phyloP scores from a whole-genome alignment of 2,888 invertebrate genomes.

The Ormia ochracea region DNA sequence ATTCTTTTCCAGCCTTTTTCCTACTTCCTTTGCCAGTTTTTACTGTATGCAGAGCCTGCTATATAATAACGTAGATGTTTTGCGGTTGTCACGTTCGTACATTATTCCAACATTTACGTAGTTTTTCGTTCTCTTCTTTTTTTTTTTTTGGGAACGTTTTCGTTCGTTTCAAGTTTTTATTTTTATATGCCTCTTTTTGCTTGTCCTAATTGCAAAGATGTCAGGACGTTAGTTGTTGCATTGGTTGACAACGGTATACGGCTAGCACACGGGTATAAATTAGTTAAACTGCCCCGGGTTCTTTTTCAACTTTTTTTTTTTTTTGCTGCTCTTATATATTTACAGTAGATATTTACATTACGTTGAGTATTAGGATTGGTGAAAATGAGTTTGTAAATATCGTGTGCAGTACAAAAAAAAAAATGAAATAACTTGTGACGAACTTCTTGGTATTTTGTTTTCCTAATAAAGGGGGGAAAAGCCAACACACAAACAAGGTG shows the following conservation, averaged over 20 bases:
- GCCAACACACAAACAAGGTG: no score
- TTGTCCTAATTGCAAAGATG: slow-evolving; percentile 54
- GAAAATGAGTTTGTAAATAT: not conserved
- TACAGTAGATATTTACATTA: no score
- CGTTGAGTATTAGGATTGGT: slow-evolving; percentile 6
- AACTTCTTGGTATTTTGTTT: no score
- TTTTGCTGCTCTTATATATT: not conserved
- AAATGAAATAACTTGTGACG: no score
- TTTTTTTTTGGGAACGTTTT: slow-evolving; percentile 34
- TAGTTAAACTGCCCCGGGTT: slow-evolving; percentile 63
- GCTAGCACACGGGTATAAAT: slow-evolving; percentile 59
- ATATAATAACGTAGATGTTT: slow-evolving; percentile 26
- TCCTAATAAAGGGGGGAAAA: no score
- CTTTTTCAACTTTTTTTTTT: slow-evolving; percentile 41
- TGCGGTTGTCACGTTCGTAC: slow-evolving; percentile 60
- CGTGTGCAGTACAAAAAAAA: no score
- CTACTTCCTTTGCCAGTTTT: slow-evolving; percentile 32
- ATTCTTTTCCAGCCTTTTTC: not conserved
- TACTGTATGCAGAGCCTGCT: not conserved
- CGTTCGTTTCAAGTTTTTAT: not conserved
- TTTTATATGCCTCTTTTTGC: slow-evolving; percentile 2
- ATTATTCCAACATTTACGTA: slow-evolving; percentile 44
- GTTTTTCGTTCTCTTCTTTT: slow-evolving; percentile 29
- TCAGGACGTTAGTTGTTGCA: slow-evolving; percentile 51
- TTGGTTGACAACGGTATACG: slow-evolving; percentile 45